Evolutionary conservation across 2,113 vertebrate species (phyloP).

Genomic region (human (Homo sapiens)): DNA sequence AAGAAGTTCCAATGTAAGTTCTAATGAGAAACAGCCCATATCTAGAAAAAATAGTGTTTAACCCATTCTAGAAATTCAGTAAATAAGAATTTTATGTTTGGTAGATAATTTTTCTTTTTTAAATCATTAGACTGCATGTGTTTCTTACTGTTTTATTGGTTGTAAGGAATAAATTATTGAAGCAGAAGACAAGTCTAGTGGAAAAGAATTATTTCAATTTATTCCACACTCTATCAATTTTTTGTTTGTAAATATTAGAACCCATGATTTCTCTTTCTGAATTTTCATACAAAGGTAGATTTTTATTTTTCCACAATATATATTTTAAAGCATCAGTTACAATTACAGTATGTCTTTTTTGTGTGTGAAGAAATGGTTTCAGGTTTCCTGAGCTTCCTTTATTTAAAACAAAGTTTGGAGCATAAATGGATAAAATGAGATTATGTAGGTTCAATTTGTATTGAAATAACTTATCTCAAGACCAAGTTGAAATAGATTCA

Average conservation of each 20-base stretch:
- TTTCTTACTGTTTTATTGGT: background rate
- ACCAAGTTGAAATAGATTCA: background rate
- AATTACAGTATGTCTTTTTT: background rate
- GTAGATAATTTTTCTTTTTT: background rate
- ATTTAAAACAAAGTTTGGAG: background rate
- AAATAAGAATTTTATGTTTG: background rate
- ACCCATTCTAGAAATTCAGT: background rate
- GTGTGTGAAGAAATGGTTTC: background rate
- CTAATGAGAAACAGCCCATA: background rate
- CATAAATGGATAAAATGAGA: background rate
- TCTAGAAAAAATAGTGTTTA: background rate
- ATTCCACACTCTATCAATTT: background rate
- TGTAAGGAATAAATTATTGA: background rate
- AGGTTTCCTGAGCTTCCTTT: background rate
- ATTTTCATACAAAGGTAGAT: background rate
- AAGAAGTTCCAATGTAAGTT: background rate
- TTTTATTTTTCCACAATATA: background rate
- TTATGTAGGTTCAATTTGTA: background rate
- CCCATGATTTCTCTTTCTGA: background rate
- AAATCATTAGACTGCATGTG: background rate
- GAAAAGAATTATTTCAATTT: background rate
- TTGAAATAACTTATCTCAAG: background rate
- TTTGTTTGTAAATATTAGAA: background rate
- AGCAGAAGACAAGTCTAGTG: background rate
- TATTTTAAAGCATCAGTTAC: background rate